Evolutionary conservation across 1,140 invertebrate species (phyloP), one percentile per base, ranked within the genome.

Genomic region (Drosophila nikananu): DNA sequence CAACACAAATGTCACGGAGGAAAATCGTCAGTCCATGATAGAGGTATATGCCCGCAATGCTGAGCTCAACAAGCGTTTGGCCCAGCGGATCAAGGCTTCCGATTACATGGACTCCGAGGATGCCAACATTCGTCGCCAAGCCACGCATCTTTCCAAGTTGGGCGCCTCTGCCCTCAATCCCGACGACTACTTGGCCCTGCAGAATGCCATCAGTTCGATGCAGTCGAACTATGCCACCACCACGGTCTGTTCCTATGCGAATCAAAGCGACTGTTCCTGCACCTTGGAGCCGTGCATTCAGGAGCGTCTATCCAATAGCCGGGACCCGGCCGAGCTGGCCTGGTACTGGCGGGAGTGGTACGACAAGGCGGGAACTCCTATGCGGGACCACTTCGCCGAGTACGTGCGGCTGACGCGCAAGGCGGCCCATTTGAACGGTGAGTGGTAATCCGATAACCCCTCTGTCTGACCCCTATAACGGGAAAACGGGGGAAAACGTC

Each of bases 311-410:
- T 93, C 94, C 2, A 94, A 93, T 23, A 96, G 96, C 67, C 94
- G 95, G n/a, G 94, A 97, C 92, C 95, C 96, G 8, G 95, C 96
- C 5, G 96, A 97, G 91, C 89, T 97, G 66, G 94, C 95, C 62
- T 94, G 97, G 80, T 93, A 95, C 10, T 98, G 97, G 97, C 93
- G 94, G 15, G 94, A 95, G 67, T 98, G 97, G 97, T 94, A 97
- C 63, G 94, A 95, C 44, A 94, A 94, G 5, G 95, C 95, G 1
- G 97, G 97, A 1, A 95, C 95, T 32, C 94, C 95, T 51, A 95
- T 97, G 66, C 94, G 95, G 48, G 78, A 95, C 0, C 93, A 95
- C 51, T 98, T 96, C 83, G 91, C 94, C 21, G 95, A 95, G 77
- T 97, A 97, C 82, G 96, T 98, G 1, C 92, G 95, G 25, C 91